Evolutionary conservation across 2,888 invertebrate genomes (phyloP), one percentile per base, ranked within the genome.

Genomic region (Coecobrya sp.): DNA sequence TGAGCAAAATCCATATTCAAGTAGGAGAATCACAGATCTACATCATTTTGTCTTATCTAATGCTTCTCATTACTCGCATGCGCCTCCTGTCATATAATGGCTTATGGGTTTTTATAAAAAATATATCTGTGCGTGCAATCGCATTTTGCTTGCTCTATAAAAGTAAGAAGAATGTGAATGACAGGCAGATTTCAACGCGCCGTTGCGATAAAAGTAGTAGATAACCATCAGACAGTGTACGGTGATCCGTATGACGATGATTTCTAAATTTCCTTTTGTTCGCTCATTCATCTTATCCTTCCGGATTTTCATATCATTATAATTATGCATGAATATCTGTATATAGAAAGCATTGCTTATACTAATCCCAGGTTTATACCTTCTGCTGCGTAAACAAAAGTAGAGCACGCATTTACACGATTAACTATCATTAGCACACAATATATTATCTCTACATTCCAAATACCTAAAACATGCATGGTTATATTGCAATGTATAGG

Each of bases 11-110:
- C n/a, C 30, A 30, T 13, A 5, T 13, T 10, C 30, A 55, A 79
- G 42, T 42, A 30, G 59, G 10, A 65, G 27, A 65, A 22, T 65
- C 25, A 22, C 25, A 10, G 7, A 22, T 19, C 62, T 22, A 79
- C 79, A 52, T 19, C 62, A 86, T 86, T 73, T 62, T 36, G 45
- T 76, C 59, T 22, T 25, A 7, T 13, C 22, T 25, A 22, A 65
- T 76, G 19, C 89, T 16, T 25, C 68, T 70, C 82, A 87, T 76
- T 76, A 76, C 49, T 55, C 36, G 19, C 42, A 42, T 30, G 25
- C 62, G 52, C 52, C 86, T 25, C 13, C 19, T 42, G 22, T 76
- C 0, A 0, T 70, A 27, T 84, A 62, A 70, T 70, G 70, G 49
- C 8, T 42, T 73, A 36, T 59, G 10, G 4, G 42, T 13, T 7